A percentile compares a stretch with the other conserved stretches of the same genome.
These are phyloP conservation scores for Anas platyrhynchos DNA, from an alignment of 2,113 vertebrate genomes.

Conservation along the genomic window DNA sequence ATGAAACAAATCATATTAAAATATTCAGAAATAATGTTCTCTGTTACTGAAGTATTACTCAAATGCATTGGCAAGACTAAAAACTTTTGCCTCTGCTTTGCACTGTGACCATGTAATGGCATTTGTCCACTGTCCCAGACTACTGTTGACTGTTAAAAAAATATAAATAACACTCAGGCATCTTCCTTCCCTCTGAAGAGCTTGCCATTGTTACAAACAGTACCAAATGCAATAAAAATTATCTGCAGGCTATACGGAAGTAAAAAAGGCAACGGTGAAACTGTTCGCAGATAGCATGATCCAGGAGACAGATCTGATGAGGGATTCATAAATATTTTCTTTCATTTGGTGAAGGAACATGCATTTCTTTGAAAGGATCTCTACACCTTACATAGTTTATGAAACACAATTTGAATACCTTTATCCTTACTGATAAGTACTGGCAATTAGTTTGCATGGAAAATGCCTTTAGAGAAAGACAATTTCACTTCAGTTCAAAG, in stretches of 20 bases:
- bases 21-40: neutral
- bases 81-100: neutral
- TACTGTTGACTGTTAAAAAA: neutral
- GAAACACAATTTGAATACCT: neutral
- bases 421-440: neutral
- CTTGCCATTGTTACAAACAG: neutral
- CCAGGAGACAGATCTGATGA: neutral
- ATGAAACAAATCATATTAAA: slow-evolving; percentile 46
- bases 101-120: neutral
- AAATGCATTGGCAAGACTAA: neutral
- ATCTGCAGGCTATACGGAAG: neutral
- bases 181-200: neutral
- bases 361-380: neutral
- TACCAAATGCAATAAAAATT: neutral
- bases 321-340: neutral
- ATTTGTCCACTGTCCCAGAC: neutral
- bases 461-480: neutral
- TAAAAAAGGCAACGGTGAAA: neutral
- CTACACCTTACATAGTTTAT: neutral
- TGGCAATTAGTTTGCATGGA: neutral
- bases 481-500: neutral
- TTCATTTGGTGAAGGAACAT: neutral
- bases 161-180: neutral
- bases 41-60: neutral
- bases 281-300: neutral